Evolutionary conservation across 2,797 vertebrate species (phyloP), one percentile per base, ranked within the genome.

Genomic region (Sus cebifrons): DNA sequence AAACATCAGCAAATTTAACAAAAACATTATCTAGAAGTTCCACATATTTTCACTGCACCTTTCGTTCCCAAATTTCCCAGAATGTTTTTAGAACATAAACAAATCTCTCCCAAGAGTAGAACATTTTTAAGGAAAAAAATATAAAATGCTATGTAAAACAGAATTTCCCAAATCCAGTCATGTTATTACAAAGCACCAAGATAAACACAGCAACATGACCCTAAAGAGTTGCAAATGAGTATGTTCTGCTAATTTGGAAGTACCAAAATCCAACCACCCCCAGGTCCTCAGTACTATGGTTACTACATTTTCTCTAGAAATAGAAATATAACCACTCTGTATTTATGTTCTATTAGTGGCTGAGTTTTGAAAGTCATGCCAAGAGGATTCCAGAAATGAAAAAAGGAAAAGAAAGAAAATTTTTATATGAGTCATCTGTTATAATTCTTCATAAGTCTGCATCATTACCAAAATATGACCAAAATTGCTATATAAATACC

Each of bases 391-490:
- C 36, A 81, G 96, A 98, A 98, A 98, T 87, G 82, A 95, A 81
- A 87, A 52, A 94, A 92, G 54, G 77, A 79, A 29, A 91, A 91
- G 89, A 96, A 95, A 92, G 91, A 40, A 89, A 62, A 5, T 29
- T 91, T 98, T 97, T 97, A 93, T 64, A 96, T 98, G 97, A 98
- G 97, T 99, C 98, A 98, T 98, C 96, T 96, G 96, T 98, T 98
- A 97, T 74, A 77, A 97, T 96, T 95, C 58, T 98, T 97, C 89
- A 92, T 97, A 98, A 97, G 96, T 96, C 97, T 98, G 97, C 98
- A 98, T 99, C 98, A 99, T 98, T 98, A 98, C 98, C 96, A 96
- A 98, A 98, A 93, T 97, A 99, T 98, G 97, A 96, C 98, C 98
- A 97, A 98, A 98, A 98, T 97, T 98, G 95, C 97, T 98, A 67